Conservation (phyloP, 1,140 invertebrate genomes). For the Pachypeltis micranthus region DNA sequence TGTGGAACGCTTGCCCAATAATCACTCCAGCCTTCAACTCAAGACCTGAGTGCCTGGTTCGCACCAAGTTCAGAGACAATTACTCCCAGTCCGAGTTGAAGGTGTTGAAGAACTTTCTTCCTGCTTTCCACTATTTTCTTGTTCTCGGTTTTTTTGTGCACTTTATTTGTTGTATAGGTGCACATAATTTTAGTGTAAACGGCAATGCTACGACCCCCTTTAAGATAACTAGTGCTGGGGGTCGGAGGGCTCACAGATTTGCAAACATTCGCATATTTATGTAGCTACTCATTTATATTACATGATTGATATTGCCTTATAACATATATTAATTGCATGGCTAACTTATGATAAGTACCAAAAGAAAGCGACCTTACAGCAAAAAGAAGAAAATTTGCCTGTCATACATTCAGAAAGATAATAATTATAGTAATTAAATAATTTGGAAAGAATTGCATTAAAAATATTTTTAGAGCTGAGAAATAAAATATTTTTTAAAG, state of each 20-base stretch:
- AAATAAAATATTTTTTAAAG: background rate
- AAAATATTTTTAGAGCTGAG: background rate
- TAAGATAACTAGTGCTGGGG: too few species aligned
- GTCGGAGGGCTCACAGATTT: background rate
- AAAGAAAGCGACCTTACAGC: background rate
- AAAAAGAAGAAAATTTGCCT: background rate
- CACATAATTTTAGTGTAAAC: background rate
- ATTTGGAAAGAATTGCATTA: background rate
- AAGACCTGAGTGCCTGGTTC: too few species aligned
- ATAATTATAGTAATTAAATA: background rate
- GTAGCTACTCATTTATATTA: too few species aligned
- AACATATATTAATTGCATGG: background rate
- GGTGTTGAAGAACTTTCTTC: too few species aligned
- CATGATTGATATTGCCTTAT: background rate
- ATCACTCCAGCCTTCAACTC: too few species aligned
- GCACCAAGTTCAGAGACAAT: too few species aligned
- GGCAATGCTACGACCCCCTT: background rate
- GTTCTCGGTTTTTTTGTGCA: background rate
- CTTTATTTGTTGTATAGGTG: background rate
- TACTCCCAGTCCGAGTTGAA: too few species aligned
- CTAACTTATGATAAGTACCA: background rate
- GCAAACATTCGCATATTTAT: background rate
- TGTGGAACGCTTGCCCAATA: too few species aligned
- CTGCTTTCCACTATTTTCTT: too few species aligned
- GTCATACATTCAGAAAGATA: background rate